Base-by-base conservation (phyloP, 2,888 invertebrate genomes). In the Nomada flava region DNA sequence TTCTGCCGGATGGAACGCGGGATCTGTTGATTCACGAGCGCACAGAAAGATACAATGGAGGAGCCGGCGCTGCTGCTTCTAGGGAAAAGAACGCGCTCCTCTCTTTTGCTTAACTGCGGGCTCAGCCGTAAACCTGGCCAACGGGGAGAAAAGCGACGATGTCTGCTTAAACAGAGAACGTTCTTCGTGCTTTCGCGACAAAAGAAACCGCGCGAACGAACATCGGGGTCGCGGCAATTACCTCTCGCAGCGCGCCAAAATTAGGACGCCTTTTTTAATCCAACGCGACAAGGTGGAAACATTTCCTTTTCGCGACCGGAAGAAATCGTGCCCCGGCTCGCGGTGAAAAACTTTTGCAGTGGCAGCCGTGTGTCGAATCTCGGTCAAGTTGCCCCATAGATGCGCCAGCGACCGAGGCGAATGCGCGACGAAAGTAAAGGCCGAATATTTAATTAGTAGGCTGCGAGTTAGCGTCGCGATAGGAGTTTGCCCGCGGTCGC, bases 151-250 rank as follows among this genome's bases (percentile, higher is more conserved):
- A 1, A 26, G 20, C 23, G 44, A 62, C 47, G 26, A 11, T n/a
- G 15, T 62, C 29, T 47, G 47, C 47, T 47, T 47, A 60, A 53
- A 52, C 42, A 9, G 68, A 23, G 67, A 10, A 44, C 9, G 9
- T 11, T 29, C 50, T 15, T 50, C n/a, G 23, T 36, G 15, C n/a
- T 4, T 13, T 26, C 18, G 18, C 26, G 57, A 69, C 57, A 57
- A 53, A 60, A 26, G 57, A 42, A 67, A 55, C 53, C 26, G 15
- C 64, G 64, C 71, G 70, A 44, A 42, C 42, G 60, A 62, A 50
- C 71, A 79, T 79, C 67, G 65, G 53, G 67, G 79, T 71, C 65
- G 53, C 65, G 15, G 47, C 47, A 15, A 47, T 11, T 26, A 62
- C 64, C 53, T 62, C 70, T 65, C 29, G 18, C 10, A 18, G n/a